Evolutionary conservation across 2,797 vertebrate species (phyloP), one percentile per base, ranked within the genome.

Genomic region (Luscinia megarhynchos): DNA sequence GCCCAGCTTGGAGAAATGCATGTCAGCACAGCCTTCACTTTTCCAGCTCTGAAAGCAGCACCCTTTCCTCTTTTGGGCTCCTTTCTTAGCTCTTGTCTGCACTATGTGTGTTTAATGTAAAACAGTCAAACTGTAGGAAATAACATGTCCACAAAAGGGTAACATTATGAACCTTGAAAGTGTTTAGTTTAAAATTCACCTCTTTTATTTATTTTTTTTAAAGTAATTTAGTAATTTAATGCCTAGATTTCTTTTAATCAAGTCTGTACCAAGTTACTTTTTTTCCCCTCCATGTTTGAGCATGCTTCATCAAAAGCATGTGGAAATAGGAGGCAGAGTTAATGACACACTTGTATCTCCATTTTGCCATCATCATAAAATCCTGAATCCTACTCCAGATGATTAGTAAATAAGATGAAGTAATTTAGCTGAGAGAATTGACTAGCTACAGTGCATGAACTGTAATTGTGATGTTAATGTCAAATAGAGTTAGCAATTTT

Each of bases 371-470:
- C 84, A 83, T 91, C 94, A 84, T 93, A 84, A 95, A 91, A 84
- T 91, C 77, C 85, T 91, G 77, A 95, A 72, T 94, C 40, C 87
- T 91, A 84, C 85, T 96, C 74, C 85, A 96, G 63, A 90, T 93
- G 91, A 96, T 96, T 95, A 96, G 90, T 95, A 96, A 96, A 96
- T 96, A 96, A 90, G 90, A 94, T 91, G 91, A 94, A 96, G 83
- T 91, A 94, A 96, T 96, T 96, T 88, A 88, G 90, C 90, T 91
- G 92, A 86, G 95, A 85, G 91, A 95, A 96, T 84, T 83, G 79
- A 73, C 90, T 89, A 73, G 80, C 77, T 91, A 29, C 67, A 88
- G 91, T 93, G 94, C 90, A 57, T 94, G 93, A 95, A 89, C 91
- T 84, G 59, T 94, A 95, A 91, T 90, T 95, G 94, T 94, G 85